phyloP scores from a whole-genome alignment of 2,113 vertebrate species.

The Paradoxurus hermaphroditus region DNA sequence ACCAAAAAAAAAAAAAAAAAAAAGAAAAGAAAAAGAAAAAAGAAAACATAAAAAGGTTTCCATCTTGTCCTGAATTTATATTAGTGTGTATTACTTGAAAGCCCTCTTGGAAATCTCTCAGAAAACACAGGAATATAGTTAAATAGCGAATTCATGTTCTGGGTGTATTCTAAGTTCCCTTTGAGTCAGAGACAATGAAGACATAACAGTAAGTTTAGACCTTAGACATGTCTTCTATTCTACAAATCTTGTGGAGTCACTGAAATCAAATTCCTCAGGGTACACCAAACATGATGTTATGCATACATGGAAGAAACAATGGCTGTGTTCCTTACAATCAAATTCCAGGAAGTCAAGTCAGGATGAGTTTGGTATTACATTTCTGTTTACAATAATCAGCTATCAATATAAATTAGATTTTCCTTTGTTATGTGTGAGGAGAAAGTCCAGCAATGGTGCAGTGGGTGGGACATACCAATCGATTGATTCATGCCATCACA shows the following conservation, averaged over 20 bases:
- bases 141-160: neutral
- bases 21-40: no score
- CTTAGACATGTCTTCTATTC: neutral
- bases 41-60: accelerated
- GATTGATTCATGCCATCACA: neutral
- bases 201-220: neutral
- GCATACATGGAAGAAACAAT: neutral
- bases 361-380: neutral
- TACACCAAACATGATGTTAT: neutral
- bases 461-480: neutral
- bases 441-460: neutral
- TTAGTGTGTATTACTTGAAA: neutral
- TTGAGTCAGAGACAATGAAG: neutral
- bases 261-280: neutral
- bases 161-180: neutral
- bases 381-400: neutral
- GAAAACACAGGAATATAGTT: neutral
- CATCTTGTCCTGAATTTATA: neutral
- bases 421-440: neutral
- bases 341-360: neutral
- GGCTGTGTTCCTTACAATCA: neutral
- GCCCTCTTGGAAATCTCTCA: neutral
- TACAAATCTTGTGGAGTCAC: neutral
- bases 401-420: neutral
- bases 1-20: neutral